phyloP scores from a whole-genome alignment of 2,113 vertebrate species.

The Grammomys surdaster region DNA sequence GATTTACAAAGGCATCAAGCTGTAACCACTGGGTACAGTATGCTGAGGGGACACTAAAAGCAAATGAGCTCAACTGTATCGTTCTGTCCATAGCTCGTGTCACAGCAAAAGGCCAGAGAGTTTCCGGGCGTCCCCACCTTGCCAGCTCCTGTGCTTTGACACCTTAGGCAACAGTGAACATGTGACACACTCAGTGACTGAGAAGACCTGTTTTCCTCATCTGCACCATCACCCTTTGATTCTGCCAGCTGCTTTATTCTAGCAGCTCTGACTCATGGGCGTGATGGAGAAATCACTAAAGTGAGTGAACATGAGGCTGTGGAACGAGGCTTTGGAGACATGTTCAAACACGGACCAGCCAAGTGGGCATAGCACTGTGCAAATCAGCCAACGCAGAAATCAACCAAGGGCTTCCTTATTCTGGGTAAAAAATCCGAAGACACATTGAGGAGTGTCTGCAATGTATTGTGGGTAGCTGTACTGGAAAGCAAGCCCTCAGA shows the following conservation, averaged over 20 bases:
- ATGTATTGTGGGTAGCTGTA: neutral
- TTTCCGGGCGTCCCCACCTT: neutral
- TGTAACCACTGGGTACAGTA: rapidly evolving
- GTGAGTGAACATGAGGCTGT: neutral
- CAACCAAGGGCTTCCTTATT: neutral
- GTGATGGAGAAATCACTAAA: neutral
- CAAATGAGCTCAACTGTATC: neutral
- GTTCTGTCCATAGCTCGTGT: neutral
- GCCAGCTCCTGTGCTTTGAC: neutral
- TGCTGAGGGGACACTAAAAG: neutral
- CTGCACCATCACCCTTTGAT: neutral
- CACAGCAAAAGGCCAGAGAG: neutral
- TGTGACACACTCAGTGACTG: rapidly evolving
- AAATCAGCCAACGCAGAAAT: rapidly evolving
- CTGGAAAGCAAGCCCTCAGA: neutral
- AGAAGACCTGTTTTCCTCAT: neutral
- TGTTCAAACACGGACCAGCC: neutral
- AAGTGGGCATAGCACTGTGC: rapidly evolving
- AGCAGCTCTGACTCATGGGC: neutral
- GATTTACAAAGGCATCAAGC: no score
- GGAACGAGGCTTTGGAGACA: neutral
- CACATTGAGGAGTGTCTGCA: neutral
- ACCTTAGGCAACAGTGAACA: neutral
- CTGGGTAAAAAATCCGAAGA: neutral
- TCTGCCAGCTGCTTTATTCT: neutral